These are phyloP conservation scores for Prunella fulvescens DNA, from an alignment of 2,113 vertebrate genomes.

Conservation along the genomic window DNA sequence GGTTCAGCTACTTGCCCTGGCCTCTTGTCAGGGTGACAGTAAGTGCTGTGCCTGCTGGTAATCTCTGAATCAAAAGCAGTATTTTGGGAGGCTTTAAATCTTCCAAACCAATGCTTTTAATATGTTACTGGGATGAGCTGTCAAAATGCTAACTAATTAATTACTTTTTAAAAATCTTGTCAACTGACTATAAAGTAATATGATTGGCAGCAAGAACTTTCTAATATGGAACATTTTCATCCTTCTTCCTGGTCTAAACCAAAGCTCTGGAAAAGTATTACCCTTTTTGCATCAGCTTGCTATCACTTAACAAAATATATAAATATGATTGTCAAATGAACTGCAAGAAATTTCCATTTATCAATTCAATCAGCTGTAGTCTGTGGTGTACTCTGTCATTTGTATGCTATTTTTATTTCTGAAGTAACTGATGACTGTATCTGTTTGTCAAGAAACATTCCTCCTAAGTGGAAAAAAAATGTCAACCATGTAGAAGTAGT, in stretches of 20 bases:
- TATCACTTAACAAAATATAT: background rate
- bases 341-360: background rate
- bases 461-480: background rate
- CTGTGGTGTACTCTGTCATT: background rate
- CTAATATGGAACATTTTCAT: background rate
- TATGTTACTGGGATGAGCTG: background rate
- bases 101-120: background rate
- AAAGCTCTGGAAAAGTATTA: background rate
- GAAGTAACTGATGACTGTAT: slow-evolving; percentile 28
- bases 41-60: background rate
- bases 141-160: background rate
- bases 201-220: background rate
- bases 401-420: slow-evolving; percentile 19
- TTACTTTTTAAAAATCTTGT: background rate
- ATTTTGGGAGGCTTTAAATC: background rate
- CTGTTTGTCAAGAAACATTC: slow-evolving; percentile 35
- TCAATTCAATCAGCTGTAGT: background rate
- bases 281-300: background rate
- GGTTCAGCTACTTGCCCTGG: background rate
- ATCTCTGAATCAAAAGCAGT: background rate
- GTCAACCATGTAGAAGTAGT: background rate
- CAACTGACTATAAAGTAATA: background rate
- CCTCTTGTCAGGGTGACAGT: background rate
- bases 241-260: background rate
- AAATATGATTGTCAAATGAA: background rate